Conservation (phyloP, 2,797 vertebrate genomes). For the Alectoris magna region DNA sequence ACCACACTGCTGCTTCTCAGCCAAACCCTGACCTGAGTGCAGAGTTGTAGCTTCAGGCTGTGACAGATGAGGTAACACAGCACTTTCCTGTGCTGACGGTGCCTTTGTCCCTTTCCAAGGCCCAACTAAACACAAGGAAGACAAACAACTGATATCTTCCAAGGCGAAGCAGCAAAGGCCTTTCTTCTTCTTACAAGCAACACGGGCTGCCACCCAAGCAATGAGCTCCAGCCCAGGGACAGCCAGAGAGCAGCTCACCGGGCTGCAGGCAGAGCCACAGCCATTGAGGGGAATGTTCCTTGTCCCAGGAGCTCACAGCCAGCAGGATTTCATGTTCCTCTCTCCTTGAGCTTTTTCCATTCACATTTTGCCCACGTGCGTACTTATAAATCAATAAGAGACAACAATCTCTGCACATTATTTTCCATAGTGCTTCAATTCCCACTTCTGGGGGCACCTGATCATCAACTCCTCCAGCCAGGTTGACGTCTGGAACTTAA, state of each 20-base stretch:
- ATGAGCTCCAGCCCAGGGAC: background rate
- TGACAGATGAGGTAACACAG: background rate
- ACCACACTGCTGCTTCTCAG: background rate
- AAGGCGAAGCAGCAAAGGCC: background rate
- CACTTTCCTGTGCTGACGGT: background rate
- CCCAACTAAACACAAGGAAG: background rate
- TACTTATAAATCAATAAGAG: background rate
- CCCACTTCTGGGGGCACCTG: fast-evolving
- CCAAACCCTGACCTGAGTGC: background rate
- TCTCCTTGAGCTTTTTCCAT: background rate
- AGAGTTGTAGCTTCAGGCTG: background rate
- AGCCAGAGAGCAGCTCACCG: background rate
- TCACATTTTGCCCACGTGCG: background rate
- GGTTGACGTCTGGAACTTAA: background rate
- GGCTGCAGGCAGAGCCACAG: background rate
- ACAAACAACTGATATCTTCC: background rate
- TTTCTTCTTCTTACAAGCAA: background rate
- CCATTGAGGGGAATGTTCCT: fast-evolving
- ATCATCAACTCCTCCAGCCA: background rate
- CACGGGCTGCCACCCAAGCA: background rate
- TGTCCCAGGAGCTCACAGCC: background rate
- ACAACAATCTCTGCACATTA: background rate
- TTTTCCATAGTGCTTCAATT: background rate
- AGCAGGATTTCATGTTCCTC: background rate
- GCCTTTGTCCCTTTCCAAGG: background rate